Conservation (phyloP, 2,113 vertebrate species). For the Pluvialis apricaria region DNA sequence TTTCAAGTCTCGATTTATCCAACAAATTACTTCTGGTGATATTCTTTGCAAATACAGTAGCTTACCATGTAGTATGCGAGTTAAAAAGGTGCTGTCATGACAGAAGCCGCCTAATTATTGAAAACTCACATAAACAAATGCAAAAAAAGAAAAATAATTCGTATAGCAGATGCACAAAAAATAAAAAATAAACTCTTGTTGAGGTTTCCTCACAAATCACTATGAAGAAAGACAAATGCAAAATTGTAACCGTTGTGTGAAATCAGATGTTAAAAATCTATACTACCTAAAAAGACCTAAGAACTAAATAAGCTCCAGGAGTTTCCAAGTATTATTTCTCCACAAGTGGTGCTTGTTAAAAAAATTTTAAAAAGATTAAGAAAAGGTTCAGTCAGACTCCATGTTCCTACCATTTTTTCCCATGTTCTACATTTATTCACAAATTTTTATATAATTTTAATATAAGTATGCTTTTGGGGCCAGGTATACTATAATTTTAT, state of each 20-base stretch:
- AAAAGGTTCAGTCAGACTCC: not conserved
- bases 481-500: not conserved
- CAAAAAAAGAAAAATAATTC: not conserved
- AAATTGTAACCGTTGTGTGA: not conserved
- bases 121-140: not conserved
- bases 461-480: not conserved
- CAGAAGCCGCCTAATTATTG: constrained; percentile 7
- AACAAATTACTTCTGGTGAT: not conserved
- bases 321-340: not conserved
- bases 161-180: not conserved
- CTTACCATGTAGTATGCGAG: not conserved
- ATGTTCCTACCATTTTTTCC: not conserved
- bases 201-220: not conserved
- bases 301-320: not conserved
- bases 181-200: not conserved
- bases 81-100: not conserved
- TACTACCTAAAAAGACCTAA: not conserved
- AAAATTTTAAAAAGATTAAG: not conserved
- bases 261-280: constrained; percentile 15
- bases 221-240: not conserved
- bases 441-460: not conserved
- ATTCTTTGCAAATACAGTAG: constrained; percentile 1
- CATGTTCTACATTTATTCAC: not conserved
- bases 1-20: not conserved
- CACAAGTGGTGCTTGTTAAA: not conserved